Conservation (phyloP, 2,888 invertebrate genomes). For the Melikaiella ostensackeni region DNA sequence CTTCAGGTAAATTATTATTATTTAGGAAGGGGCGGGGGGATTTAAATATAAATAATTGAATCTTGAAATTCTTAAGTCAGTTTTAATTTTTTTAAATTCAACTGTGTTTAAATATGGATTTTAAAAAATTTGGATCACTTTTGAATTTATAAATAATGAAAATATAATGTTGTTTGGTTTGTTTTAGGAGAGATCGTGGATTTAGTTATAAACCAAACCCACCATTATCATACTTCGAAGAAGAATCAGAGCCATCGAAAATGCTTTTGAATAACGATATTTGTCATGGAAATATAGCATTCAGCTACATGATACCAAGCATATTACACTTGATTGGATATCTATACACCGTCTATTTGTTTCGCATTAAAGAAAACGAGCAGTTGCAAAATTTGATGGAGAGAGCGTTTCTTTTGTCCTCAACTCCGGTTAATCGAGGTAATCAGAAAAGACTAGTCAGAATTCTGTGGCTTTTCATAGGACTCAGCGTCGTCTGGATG, state of each 20-base stretch:
- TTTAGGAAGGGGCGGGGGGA: not conserved
- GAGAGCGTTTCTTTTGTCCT: conserved; percentile 87
- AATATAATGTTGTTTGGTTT: conserved; percentile 38
- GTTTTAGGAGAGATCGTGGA: conserved; percentile 83
- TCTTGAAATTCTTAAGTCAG: no score
- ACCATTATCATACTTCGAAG: conserved; percentile 52
- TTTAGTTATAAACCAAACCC: conserved; percentile 81
- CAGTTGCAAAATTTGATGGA: conserved; percentile 91
- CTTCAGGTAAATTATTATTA: conserved; percentile 80
- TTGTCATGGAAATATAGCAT: conserved; percentile 85
- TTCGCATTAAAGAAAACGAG: conserved; percentile 88
- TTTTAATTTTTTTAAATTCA: no score
- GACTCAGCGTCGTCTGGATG: conserved; percentile 85
- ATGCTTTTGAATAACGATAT: conserved; percentile 78
- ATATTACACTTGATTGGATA: conserved; percentile 86
- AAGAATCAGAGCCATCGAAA: conserved; percentile 24
- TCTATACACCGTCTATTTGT: conserved; percentile 85
- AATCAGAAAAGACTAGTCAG: conserved; percentile 85
- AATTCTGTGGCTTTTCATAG: conserved; percentile 86
- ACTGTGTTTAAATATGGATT: no score
- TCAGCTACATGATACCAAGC: conserved; percentile 87
- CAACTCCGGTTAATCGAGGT: conserved; percentile 82
- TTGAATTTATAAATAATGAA: conserved; percentile 4
- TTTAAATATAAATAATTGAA: not conserved
- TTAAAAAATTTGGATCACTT: no score